A percentile compares a stretch with the other conserved stretches of the same genome.
phyloP scores from a whole-genome alignment of 2,113 vertebrate genomes.

The Labrus mixtus region DNA sequence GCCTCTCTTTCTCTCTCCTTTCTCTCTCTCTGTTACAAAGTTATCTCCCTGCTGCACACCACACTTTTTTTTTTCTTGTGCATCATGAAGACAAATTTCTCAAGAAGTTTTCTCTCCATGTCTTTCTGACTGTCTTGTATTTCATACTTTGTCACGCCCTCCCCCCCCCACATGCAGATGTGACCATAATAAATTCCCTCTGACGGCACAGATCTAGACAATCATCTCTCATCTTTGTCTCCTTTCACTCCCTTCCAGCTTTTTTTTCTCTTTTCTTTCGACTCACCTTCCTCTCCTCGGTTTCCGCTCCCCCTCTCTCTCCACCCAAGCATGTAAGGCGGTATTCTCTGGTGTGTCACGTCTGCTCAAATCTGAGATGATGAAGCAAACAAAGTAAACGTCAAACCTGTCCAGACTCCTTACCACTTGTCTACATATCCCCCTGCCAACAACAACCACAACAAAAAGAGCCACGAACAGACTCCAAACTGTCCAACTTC shows the following conservation, averaged over 20 bases:
- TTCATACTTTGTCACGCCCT: background rate
- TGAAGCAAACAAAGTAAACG: constrained; percentile 63
- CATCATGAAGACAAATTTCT: constrained; percentile 42
- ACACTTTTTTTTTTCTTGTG: constrained; percentile 14
- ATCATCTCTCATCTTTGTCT: constrained; percentile 46
- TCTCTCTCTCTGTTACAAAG: constrained; percentile 17
- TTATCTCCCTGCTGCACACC: constrained; percentile 72
- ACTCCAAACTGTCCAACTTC: constrained; percentile 45
- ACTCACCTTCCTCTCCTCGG: constrained; percentile 32
- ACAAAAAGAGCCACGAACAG: constrained; percentile 57
- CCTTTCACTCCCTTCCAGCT: constrained; percentile 14
- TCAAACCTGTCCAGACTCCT: constrained; percentile 65
- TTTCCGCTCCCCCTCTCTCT: constrained; percentile 34
- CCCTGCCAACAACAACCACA: constrained; percentile 44
- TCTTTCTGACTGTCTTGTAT: constrained; percentile 14
- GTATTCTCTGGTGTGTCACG: constrained; percentile 59
- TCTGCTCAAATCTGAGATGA: constrained; percentile 60
- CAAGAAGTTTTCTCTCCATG: constrained; percentile 33
- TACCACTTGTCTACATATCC: constrained; percentile 48
- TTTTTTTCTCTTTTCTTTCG: constrained; percentile 2
- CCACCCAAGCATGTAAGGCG: constrained; percentile 35
- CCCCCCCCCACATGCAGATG: constrained; percentile 26
- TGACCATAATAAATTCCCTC: constrained; percentile 26
- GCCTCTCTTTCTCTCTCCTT: constrained; percentile 22
- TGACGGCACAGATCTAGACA: constrained; percentile 41